Conservation (phyloP, 2,797 vertebrate species). For the Coendou prehensilis region DNA sequence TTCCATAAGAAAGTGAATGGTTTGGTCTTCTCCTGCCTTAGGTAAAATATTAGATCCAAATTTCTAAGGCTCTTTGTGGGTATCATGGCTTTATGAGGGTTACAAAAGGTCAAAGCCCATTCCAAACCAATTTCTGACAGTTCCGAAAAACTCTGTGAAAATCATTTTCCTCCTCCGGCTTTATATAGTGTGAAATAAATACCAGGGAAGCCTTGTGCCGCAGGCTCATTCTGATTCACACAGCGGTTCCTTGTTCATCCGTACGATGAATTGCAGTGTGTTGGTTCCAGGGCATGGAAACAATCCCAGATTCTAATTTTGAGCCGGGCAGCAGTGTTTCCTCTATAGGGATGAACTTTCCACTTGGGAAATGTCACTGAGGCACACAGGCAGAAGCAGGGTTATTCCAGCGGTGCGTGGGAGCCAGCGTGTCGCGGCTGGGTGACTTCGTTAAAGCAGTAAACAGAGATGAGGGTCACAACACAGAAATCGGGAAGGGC, state of each 20-base stretch:
- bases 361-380: constrained; percentile 64
- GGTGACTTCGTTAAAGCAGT: neutral
- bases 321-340: neutral
- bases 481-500: neutral
- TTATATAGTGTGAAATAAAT: constrained; percentile 76
- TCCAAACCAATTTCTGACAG: constrained; percentile 77
- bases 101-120: constrained; percentile 75
- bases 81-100: constrained; percentile 58
- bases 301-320: constrained; percentile 62
- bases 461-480: neutral
- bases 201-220: constrained; percentile 46
- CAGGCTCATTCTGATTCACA: constrained; percentile 64
- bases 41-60: constrained; percentile 67
- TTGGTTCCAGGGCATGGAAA: neutral
- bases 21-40: neutral
- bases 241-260: constrained; percentile 57
- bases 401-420: neutral
- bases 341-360: constrained; percentile 55
- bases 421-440: neutral
- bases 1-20: constrained; percentile 12
- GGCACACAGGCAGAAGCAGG: neutral
- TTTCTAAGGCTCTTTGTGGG: constrained; percentile 34
- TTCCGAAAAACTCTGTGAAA: constrained; percentile 71
- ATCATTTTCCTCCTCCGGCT: constrained; percentile 72
- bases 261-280: constrained; percentile 53